Evolutionary conservation across 1,140 invertebrate genomes (phyloP), one percentile per base, ranked within the genome.

Genomic region (Geopemphigus sp.): DNA sequence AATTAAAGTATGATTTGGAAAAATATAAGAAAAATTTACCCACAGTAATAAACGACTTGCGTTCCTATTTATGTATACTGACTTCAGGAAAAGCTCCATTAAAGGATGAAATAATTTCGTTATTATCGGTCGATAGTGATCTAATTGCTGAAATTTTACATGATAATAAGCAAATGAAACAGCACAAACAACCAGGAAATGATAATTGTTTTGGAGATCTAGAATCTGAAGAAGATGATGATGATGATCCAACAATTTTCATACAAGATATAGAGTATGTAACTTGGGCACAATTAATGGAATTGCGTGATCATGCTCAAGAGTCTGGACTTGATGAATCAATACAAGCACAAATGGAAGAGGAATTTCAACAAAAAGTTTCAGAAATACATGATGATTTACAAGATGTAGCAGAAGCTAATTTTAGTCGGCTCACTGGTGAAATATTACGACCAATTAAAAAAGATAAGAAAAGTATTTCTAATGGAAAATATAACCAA

Each of bases 151-250:
- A 78, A 63, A 47, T 78, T 50, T 24, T 61, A 47, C 15, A 61
- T 50, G 74, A 78, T n/a, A 56, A 76, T 57, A 78, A 50, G 11
- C 39, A 50, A 50, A 22, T 47, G 22, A 76, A 76, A 76, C 74
- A 78, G 45, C 54, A 78, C n/a, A 59, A 63, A 50, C 59, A 50
- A 50, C 56, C 50, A 24, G 56, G 17, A 15, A 22, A 15, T 17
- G 74, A 78, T 63, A 61, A 63, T 63, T 11, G 24, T 59, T 10
- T 32, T 39, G n/a, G 26, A 45, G 53, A 76, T 22, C 17, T 47
- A 19, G 74, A 78, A n/a, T 78, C 74, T 78, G 68, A 72, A 53
- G 68, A 72, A 54, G 57, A 78, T n/a, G 74, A 78, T 63, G 74
- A 78, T 8, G 73, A 76, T 24, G 56, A 45, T 4, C 19, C 32